Base-by-base conservation (phyloP, 1,140 invertebrate species). In the Amphibalanus amphitrite region DNA sequence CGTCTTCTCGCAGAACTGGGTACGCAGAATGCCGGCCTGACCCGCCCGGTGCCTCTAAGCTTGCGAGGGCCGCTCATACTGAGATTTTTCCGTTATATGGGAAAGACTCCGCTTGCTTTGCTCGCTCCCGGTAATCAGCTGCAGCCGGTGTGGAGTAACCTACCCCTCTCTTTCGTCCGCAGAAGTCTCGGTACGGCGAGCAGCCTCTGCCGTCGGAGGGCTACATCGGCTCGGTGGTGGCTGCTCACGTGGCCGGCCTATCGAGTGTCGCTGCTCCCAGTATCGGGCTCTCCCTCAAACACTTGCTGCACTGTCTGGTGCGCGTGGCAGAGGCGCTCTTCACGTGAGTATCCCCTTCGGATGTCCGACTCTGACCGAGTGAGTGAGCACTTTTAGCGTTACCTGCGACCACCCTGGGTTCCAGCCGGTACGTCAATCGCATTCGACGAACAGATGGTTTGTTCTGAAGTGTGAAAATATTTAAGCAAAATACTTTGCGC, bases 131-230 rank as follows among this genome's bases (percentile, higher is more conserved):
- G 38, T 38, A 6, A 17, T 38, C 38, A 38, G 38, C 38, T 73
- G 75, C 78, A 29, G 29, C 29, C 67, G 47, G 23, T 26, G 15
- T 73, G 28, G 6, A 17, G 4, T 38, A 15, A 38, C 33, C 33
- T 15, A 6, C 33, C 33, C 33, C 33, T 38, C 33, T 15, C 33
- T 15, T 15, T 15, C 33, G 33, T 38, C 83, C 82, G 64, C 78
- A 90, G 89, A 85, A 85, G 67, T 82, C 79, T 76, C 85, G 86
- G 8, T 90, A 88, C 77, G 84, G 86, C 26, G 88, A 86, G 75
- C 90, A 93, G 77, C 87, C 91, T 10, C 88, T 93, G 74, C 90
- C 90, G 29, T 87, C 88, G 0, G 91, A 93, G 78, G 91, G 87
- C 76, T 91, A 90, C 73, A 85, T 92, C 13, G 81, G 88, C 72